phyloP scores from a whole-genome alignment of 30 jellyfish, hydroid and myxozoan genomes.

The Aurelia sp. region DNA sequence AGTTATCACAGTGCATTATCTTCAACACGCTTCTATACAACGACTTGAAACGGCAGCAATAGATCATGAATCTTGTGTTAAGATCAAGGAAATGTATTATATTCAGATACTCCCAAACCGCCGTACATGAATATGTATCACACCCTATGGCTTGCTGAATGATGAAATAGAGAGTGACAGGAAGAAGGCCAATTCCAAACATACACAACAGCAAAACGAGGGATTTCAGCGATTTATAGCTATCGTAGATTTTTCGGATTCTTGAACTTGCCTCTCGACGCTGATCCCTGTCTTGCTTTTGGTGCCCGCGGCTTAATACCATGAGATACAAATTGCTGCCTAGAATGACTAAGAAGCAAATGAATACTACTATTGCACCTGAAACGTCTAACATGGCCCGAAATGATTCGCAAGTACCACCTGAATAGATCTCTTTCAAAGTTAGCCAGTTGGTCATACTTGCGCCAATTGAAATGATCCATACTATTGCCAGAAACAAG shows the following conservation, averaged over 20 bases:
- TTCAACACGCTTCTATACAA: conserved; percentile 26
- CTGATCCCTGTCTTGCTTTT: conserved; percentile 36
- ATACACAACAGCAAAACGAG: conserved; percentile 33
- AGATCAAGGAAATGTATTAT: conserved; percentile 45
- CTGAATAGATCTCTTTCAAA: background rate
- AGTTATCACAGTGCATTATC: conserved; percentile 24
- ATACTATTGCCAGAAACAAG: background rate
- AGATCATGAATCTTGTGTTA: conserved; percentile 50
- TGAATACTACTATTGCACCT: conserved; percentile 1
- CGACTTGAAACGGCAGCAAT: conserved; percentile 69
- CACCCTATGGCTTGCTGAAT: conserved; percentile 33
- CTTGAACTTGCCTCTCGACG: conserved; percentile 42
- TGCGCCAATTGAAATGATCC: conserved; percentile 34
- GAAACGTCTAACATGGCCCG: conserved; percentile 33
- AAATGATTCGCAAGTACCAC: conserved; percentile 30
- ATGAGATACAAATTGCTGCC: conserved; percentile 55
- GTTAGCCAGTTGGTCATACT: conserved; percentile 51
- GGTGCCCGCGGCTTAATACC: conserved; percentile 44
- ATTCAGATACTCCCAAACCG: conserved; percentile 55
- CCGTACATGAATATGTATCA: conserved; percentile 16
- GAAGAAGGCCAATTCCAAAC: conserved; percentile 74
- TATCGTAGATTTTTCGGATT: conserved; percentile 34
- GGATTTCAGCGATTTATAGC: conserved; percentile 54
- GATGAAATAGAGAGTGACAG: conserved; percentile 30
- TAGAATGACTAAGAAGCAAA: conserved; percentile 48